A percentile compares a stretch with the other conserved stretches of the same genome.
phyloP scores from a whole-genome alignment of 2,113 vertebrate genomes.

The Maccullochella peelii region DNA sequence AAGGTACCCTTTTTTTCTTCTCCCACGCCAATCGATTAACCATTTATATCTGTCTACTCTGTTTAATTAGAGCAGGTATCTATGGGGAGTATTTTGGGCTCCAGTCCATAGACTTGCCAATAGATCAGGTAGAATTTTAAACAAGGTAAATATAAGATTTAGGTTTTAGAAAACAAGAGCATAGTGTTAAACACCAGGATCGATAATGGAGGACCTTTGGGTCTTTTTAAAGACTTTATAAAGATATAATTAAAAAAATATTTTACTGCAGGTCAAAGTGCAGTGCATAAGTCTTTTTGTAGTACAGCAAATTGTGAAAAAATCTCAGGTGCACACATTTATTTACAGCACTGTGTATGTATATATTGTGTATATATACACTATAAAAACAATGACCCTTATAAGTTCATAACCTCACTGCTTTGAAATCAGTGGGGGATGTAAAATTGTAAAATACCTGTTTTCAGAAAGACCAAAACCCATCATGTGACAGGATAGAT shows the following conservation, averaged over 20 bases:
- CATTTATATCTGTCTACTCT: slow-evolving; percentile 49
- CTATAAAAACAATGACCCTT: not conserved
- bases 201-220: not conserved
- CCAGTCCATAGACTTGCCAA: slow-evolving; percentile 19
- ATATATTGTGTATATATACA: no score
- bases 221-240: no score
- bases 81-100: slow-evolving; percentile 32
- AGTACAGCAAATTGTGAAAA: no score
- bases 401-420: not conserved
- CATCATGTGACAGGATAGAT: not conserved
- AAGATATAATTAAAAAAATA: no score
- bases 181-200: not conserved
- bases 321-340: no score
- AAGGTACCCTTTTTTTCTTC: not conserved
- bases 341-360: no score
- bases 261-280: not conserved
- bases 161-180: not conserved
- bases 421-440: not conserved
- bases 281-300: no score
- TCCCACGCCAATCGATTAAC: not conserved
- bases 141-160: not conserved
- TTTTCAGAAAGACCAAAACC: not conserved
- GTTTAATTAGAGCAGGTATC: slow-evolving; percentile 60
- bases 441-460: not conserved
- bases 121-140: slow-evolving; percentile 45